These are phyloP conservation scores for Hemistola chrysoprasaria DNA, from an alignment of 2,888 invertebrate species.

Conservation along the genomic window DNA sequence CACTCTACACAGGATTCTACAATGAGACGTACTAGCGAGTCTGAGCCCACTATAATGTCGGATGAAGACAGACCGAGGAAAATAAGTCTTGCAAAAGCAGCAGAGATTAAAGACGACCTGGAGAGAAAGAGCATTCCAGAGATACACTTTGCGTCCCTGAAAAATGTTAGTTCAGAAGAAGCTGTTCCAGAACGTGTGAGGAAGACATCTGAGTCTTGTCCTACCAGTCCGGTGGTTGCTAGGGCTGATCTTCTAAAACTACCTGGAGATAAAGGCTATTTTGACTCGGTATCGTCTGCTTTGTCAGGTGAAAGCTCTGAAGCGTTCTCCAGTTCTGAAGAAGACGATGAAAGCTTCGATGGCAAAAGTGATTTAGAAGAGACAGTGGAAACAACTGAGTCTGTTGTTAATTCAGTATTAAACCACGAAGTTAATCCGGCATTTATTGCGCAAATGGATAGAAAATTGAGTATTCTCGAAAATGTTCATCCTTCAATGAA, in stretches of 20 bases:
- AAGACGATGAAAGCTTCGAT: slow-evolving; percentile 74
- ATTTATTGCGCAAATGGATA: slow-evolving; percentile 60
- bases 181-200: slow-evolving; percentile 38
- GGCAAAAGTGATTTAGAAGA: slow-evolving; percentile 69
- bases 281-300: slow-evolving; percentile 68
- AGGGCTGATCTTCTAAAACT: slow-evolving; percentile 63
- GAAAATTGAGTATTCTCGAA: slow-evolving; percentile 52
- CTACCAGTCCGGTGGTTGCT: slow-evolving; percentile 60
- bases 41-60: slow-evolving; percentile 57
- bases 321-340: slow-evolving; percentile 67
- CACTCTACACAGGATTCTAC: slow-evolving; percentile 62
- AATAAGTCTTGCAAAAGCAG: slow-evolving; percentile 19
- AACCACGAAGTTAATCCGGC: slow-evolving; percentile 55
- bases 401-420: slow-evolving; percentile 80
- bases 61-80: slow-evolving; percentile 49
- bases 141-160: slow-evolving; percentile 62
- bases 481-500: slow-evolving; percentile 31
- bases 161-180: slow-evolving; percentile 56
- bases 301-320: slow-evolving; percentile 69
- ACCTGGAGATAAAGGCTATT: slow-evolving; percentile 61
- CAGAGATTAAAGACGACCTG: slow-evolving; percentile 26
- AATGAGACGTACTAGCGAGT: slow-evolving; percentile 65
- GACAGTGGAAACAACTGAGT: slow-evolving; percentile 79
- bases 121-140: slow-evolving; percentile 48
- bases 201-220: slow-evolving; percentile 72